Percentiles rank a stretch among this genome's conserved stretches.
phyloP scores from a whole-genome alignment of 2,797 vertebrate genomes.

The Gymnodraco acuticeps region DNA sequence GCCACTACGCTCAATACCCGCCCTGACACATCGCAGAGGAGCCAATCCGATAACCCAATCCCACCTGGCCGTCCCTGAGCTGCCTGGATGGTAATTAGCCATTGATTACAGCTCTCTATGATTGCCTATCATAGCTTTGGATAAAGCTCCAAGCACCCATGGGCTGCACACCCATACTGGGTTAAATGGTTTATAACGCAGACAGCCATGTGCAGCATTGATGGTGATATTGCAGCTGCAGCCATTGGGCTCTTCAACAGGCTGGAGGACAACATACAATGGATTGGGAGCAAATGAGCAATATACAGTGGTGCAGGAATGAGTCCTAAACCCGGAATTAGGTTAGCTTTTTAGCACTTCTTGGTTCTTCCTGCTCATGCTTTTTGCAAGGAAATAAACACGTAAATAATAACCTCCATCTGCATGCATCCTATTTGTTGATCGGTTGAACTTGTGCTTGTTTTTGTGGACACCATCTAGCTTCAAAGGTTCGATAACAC shows the following conservation, averaged over 20 bases:
- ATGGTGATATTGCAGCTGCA: conserved; percentile 28
- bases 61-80: conserved; percentile 57
- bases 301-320: not conserved
- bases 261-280: conserved; percentile 19
- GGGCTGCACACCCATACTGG: conserved; percentile 22
- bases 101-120: conserved; percentile 60
- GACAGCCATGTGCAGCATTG: conserved; percentile 17
- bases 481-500: conserved; percentile 23
- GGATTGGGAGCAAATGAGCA: conserved; percentile 43
- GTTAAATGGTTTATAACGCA: conserved; percentile 52
- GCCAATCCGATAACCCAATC: conserved; percentile 62
- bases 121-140: conserved; percentile 49
- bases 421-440: not conserved
- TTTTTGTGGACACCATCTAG: conserved; percentile 8
- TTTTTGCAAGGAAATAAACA: conserved; percentile 17
- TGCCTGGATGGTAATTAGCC: conserved; percentile 54
- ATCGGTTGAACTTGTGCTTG: not conserved
- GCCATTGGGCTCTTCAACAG: conserved; percentile 44
- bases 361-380: not conserved
- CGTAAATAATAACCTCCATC: not conserved
- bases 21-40: conserved; percentile 49
- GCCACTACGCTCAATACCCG: conserved; percentile 26
- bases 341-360: too few relatives aligned
- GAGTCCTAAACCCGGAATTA: too few relatives aligned
- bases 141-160: conserved; percentile 52